Base-by-base conservation (phyloP, 37 sponge, comb jelly and placozoan genomes). In the Halichondria panicea region DNA sequence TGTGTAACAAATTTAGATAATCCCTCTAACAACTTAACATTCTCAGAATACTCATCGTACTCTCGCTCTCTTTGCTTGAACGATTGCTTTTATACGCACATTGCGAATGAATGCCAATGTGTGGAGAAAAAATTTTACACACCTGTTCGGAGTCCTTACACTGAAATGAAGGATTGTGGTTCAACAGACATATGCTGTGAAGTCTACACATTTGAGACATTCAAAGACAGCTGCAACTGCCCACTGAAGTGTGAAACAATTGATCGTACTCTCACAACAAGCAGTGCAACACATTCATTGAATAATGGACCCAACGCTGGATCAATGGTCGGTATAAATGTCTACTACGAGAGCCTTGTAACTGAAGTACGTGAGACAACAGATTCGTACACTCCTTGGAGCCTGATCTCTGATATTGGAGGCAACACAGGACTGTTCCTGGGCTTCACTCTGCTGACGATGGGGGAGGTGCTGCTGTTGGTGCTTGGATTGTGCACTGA, bases 351-450 rank as follows among this genome's bases (percentile, higher is more conserved):
- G 1, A 32, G 54, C 7, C 71, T 70, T 2, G 52, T 70, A 27
- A 3, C 3, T 32, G 74, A 73, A 30, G 37, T 43, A 25, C 3
- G 58, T 22, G 60, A 58, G 31, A 73, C 74, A 58, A 34, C 37
- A 2, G 74, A 73, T 24, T 53, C 85, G 7, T 84, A 84, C 70
- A 63, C 70, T 43, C 19, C 41, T 35, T 44, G 54, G 65, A 63
- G 55, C 53, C 43, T 84, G 55, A 59, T 77, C 24, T 68, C 72
- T 43, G 85, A 84, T 48, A 48, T 84, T 34, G 85, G 85, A 48
- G 77, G 85, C 1, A 76, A 76, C 19, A 39, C 66, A 42, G 78
- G 85, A 1, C 69, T 84, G 68, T 84, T 84, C 63, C 69, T 76
- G 53, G 85, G 85, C 35, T 70, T 46, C 33, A 70, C 54, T 52